Evolutionary conservation across 2,797 vertebrate genomes (phyloP).

Genomic region (Lacerta viridis): DNA sequence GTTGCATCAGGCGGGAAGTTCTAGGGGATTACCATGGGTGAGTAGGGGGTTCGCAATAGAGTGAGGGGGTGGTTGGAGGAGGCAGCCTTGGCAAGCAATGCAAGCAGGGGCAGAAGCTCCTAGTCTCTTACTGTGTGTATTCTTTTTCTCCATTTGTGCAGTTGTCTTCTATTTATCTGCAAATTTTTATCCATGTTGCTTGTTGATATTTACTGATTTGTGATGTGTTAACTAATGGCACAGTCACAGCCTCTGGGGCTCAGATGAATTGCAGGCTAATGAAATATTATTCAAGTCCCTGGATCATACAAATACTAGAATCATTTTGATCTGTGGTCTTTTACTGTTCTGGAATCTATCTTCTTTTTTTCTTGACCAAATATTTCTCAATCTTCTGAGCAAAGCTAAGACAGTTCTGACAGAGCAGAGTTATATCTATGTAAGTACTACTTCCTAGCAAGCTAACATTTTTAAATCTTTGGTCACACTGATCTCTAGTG

Average conservation of each 20-base stretch:
- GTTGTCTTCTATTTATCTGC: neutral
- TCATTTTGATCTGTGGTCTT: slow-evolving; percentile 56
- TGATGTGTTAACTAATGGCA: slow-evolving; percentile 29
- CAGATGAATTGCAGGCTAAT: slow-evolving; percentile 49
- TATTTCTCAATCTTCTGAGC: slow-evolving; percentile 61
- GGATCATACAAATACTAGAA: slow-evolving; percentile 54
- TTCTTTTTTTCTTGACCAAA: slow-evolving; percentile 65
- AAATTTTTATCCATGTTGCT: neutral
- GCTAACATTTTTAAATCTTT: slow-evolving; percentile 72
- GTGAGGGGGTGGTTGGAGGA: neutral
- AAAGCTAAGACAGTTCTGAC: slow-evolving; percentile 55
- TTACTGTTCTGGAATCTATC: slow-evolving; percentile 43
- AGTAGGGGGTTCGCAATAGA: no score
- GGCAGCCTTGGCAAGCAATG: no score
- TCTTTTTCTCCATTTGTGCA: neutral
- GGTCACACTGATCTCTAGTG: slow-evolving; percentile 79
- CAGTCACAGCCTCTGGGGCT: slow-evolving; percentile 8
- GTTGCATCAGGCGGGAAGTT: no score
- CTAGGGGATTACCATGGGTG: no score
- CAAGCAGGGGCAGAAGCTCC: no score
- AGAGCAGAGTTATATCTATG: slow-evolving; percentile 54
- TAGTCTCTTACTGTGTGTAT: neutral
- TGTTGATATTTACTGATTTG: neutral
- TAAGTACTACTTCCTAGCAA: slow-evolving; percentile 50
- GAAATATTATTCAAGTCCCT: slow-evolving; percentile 52